A percentile compares a stretch with the other conserved stretches of the same genome.
Conservation (phyloP, 2,113 vertebrate species). For the Catharus minimus region DNA sequence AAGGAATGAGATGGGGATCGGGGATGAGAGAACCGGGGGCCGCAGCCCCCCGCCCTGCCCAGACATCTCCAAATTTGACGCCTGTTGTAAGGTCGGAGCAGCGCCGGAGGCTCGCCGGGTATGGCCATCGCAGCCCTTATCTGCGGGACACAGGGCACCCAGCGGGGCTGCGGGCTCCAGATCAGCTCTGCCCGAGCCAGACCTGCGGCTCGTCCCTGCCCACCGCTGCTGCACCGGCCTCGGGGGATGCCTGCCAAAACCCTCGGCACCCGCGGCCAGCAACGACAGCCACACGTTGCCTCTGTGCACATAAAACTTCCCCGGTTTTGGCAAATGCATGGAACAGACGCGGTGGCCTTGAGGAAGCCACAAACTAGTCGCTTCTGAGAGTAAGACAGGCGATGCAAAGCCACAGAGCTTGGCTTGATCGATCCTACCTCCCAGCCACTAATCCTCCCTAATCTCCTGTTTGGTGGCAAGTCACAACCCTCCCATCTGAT, state of each 20-base stretch:
- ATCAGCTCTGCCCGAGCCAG: not conserved
- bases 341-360: rapidly evolving
- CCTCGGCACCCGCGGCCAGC: not conserved
- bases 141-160: not conserved
- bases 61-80: not conserved
- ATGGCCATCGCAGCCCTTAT: slow-evolving; percentile 5
- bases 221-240: not conserved
- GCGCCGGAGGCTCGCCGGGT: not conserved
- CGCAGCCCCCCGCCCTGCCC: not conserved
- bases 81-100: not conserved
- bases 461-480: slow-evolving; percentile 27
- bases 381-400: not conserved
- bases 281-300: rapidly evolving
- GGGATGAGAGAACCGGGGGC: not conserved
- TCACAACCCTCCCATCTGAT: slow-evolving; percentile 17
- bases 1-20: not conserved
- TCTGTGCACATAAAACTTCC: not conserved
- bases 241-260: not conserved
- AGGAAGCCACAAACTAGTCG: not conserved
- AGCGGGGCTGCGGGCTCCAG: not conserved
- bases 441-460: slow-evolving; percentile 27
- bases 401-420: not conserved
- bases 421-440: slow-evolving; percentile 6
- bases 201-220: not conserved
- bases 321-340: rapidly evolving